Percentiles rank a stretch among this genome's conserved stretches.
phyloP scores from a whole-genome alignment of 1,140 invertebrate species.

The Varroa destructor region DNA sequence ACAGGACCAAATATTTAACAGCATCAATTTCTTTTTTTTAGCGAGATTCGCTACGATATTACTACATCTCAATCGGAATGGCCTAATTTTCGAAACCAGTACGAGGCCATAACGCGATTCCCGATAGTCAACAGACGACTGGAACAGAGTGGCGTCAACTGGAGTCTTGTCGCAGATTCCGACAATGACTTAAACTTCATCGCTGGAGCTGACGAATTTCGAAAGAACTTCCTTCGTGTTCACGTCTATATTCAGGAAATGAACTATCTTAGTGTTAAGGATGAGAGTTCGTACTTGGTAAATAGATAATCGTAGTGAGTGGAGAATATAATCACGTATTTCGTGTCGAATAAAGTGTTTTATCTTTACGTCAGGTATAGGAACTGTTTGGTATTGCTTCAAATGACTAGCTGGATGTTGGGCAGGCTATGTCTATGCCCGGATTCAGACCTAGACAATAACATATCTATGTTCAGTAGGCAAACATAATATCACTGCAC shows the following conservation, averaged over 20 bases:
- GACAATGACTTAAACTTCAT: background rate
- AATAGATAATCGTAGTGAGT: background rate
- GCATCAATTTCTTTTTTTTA: background rate
- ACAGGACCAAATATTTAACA: no score
- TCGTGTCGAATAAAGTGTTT: no score
- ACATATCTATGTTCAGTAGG: background rate
- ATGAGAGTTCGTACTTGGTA: conserved; percentile 33
- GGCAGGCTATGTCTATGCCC: no score
- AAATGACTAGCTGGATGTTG: no score
- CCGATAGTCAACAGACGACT: conserved; percentile 28
- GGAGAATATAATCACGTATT: background rate
- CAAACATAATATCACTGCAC: background rate
- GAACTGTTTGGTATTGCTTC: no score
- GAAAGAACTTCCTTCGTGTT: conserved; percentile 33
- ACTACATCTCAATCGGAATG: conserved; percentile 33
- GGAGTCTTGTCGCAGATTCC: background rate
- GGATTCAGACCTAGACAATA: background rate
- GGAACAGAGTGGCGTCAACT: conserved; percentile 19
- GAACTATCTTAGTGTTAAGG: conserved; percentile 33
- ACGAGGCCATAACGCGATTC: conserved; percentile 31
- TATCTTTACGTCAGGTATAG: no score
- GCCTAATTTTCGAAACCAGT: conserved; percentile 32
- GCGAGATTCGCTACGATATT: conserved; percentile 33
- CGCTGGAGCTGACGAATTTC: conserved; percentile 27
- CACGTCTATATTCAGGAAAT: conserved; percentile 34